These are phyloP conservation scores for Drosophila mauritiana DNA, from an alignment of 1,140 invertebrate species.

Conservation along the genomic window DNA sequence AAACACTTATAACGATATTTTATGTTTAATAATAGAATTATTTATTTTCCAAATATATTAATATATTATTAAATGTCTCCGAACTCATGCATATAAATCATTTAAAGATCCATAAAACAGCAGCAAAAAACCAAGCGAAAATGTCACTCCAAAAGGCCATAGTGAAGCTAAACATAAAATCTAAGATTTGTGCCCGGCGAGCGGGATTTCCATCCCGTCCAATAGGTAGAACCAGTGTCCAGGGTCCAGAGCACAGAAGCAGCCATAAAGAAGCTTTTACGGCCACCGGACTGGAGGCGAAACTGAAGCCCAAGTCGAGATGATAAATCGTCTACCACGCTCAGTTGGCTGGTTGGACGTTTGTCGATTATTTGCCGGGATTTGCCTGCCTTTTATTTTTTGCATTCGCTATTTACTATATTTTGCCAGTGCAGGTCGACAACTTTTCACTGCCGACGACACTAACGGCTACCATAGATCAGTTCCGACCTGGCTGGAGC, in stretches of 20 bases:
- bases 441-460: conserved; percentile 67
- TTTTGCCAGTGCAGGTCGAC: conserved; percentile 57
- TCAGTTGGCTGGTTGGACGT: conserved; percentile 58
- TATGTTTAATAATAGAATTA: too few species aligned
- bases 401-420: conserved; percentile 10
- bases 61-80: neutral
- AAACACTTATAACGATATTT: neutral
- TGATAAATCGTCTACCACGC: conserved; percentile 71
- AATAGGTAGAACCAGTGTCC: conserved; percentile 16
- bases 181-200: conserved; percentile 42
- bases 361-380: conserved; percentile 56
- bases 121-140: conserved; percentile 6
- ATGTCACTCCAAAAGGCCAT: conserved; percentile 3
- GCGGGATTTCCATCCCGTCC: conserved; percentile 5
- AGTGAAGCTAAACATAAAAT: conserved; percentile 36
- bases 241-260: conserved; percentile 58
- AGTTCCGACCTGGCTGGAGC: conserved; percentile 39
- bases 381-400: neutral
- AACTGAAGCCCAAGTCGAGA: conserved; percentile 47
- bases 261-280: conserved; percentile 75
- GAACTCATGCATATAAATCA: conserved; percentile 15
- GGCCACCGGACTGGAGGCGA: conserved; percentile 58
- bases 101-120: conserved; percentile 11
- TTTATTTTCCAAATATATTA: too few species aligned
- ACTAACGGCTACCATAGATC: conserved; percentile 71